phyloP scores from a whole-genome alignment of 2,888 invertebrate genomes.

The Aelia acuminata region DNA sequence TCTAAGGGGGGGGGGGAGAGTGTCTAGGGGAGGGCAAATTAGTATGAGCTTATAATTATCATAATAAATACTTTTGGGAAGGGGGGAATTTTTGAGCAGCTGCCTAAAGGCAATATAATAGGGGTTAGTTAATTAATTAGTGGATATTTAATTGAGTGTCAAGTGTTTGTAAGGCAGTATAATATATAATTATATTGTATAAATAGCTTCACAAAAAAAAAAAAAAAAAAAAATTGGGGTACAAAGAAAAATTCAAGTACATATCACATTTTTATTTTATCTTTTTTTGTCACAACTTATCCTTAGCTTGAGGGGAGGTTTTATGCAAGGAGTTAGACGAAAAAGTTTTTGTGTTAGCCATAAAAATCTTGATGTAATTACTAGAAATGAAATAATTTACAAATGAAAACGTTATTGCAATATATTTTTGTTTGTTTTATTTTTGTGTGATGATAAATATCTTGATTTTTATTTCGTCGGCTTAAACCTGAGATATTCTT shows the following conservation, averaged over 20 bases:
- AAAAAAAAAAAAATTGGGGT: background rate
- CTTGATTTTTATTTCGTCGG: no score
- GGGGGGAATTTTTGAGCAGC: background rate
- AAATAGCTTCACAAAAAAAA: no score
- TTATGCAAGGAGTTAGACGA: no score
- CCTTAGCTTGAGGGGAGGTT: no score
- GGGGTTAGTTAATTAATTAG: background rate
- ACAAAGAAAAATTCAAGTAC: background rate
- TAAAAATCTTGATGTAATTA: no score
- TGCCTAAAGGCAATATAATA: background rate
- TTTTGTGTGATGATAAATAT: no score
- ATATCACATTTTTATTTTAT: no score
- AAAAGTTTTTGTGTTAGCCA: no score
- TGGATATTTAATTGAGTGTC: background rate
- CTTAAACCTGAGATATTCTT: no score
- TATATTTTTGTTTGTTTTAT: no score
- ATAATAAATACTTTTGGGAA: background rate
- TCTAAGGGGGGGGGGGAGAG: background rate
- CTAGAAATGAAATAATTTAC: no score
- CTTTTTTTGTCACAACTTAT: background rate
- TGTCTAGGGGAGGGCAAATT: constrained; percentile 30
- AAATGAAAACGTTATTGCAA: no score
- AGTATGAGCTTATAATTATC: constrained; percentile 51
- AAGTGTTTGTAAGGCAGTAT: background rate
- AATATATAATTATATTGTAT: background rate